Base-by-base conservation (phyloP, 2,888 invertebrate species). In the Polymixis lichenea region DNA sequence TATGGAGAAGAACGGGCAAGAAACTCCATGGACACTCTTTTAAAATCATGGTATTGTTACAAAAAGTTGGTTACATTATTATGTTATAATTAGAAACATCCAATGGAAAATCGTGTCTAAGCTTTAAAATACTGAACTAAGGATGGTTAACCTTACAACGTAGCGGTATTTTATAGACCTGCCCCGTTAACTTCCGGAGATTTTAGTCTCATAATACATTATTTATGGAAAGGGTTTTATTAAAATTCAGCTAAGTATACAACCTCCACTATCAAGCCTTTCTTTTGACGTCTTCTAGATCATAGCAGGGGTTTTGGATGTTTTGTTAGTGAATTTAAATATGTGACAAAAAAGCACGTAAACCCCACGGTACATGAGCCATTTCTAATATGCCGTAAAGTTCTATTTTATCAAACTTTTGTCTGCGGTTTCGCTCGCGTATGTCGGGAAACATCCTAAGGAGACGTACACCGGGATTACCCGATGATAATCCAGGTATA, bases 181-280 rank as follows among this genome's bases (percentile, higher is more conserved):
- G 0, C 25, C 32, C 25, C 9, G 49, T 49, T 38, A 22, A 25
- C 55, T 74, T 64, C 38, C 22, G 15, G 28, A 28, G 56, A 19
- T 56, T 75, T 58, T 38, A 51, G 17, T 75, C 46, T 75, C 55
- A 22, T 25, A 75, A 38, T 38, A 55, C 49, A 28, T 28, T 13
- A 64, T 49, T 74, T 32, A 56, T 75, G n/a, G 49, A 49, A 55
- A 46, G 5, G 6, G 22, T 6, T 43, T 25, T 74, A 25, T 73
- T 17, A 64, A 75, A 62, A 49, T 56, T 64, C 49, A 28, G 58
- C 38, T 17, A 9, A 43, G 43, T 43, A 17, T 38, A 60, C 13
- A 60, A 72, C n/a, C 13, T 15, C 6, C n/a, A 53, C 15, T 46
- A 46, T 46, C 25, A 9, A 1, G 28, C 60, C 60, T 17, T 55